Evolutionary conservation across 2,888 invertebrate genomes (phyloP), one percentile per base, ranked within the genome.

Genomic region (Agrotis exclamationis): DNA sequence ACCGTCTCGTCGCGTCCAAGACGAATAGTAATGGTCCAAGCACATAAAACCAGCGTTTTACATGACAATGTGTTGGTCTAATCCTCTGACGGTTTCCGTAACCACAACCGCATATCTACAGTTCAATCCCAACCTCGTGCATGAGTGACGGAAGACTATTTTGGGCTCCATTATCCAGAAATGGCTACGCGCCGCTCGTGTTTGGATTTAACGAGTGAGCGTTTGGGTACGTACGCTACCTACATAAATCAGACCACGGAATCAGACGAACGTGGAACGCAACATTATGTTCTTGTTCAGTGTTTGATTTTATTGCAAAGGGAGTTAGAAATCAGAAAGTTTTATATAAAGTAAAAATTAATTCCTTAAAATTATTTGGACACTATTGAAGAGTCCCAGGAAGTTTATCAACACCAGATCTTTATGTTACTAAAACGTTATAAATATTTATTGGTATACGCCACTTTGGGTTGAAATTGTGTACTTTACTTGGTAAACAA

Each of bases 121-220:
- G 79, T 79, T 87, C 84, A 83, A 86, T 70, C 86, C 84, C 84
- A 91, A 87, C 88, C 89, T 88, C 88, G 86, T 89, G 87, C 91
- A 88, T 89, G 90, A 93, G 91, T 91, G 92, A 93, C 92, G 93
- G 92, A 90, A 89, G 88, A 91, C 90, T 95, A 95, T 95, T 95
- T 94, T 84, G 88, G 92, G 93, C 89, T 87, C 91, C 94, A 93
- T 93, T 95, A 94, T 93, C 93, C 95, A 94, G 94, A 93, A 95
- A 95, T 94, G 95, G 95, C 89, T 89, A 87, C 92, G 91, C 86
- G 84, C 80, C 88, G 90, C 88, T 91, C 92, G 90, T 94, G 94
- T 93, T 94, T 93, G 87, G 89, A 89, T 94, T 94, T 90, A 91
- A 93, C 92, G 91, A 90, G 86, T 86, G 87, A 87, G 89, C 88